Conservation (phyloP, 1,140 invertebrate genomes). For the Megalonaias nervosa region DNA sequence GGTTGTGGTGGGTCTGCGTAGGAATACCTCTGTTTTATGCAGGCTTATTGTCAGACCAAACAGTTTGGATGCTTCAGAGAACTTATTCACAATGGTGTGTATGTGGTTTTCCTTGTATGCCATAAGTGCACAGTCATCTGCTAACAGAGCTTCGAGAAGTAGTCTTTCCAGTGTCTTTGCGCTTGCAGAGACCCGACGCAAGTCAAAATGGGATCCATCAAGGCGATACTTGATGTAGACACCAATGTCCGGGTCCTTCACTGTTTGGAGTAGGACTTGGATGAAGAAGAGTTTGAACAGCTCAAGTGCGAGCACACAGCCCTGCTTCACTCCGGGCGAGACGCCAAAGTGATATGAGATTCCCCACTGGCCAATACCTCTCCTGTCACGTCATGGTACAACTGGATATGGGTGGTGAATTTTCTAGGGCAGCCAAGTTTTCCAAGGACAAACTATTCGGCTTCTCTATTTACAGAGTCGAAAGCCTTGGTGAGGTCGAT, state of each 20-base stretch:
- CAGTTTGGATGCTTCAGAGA: slow-evolving; percentile 16
- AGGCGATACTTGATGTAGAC: slow-evolving; percentile 10
- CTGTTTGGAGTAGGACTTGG: slow-evolving; percentile 20
- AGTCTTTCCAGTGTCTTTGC: slow-evolving; percentile 15
- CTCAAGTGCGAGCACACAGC: slow-evolving; percentile 34
- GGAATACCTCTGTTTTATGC: slow-evolving; percentile 11
- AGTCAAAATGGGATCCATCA: slow-evolving; percentile 3
- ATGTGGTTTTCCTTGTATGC: slow-evolving; percentile 16
- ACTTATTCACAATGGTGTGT: slow-evolving; percentile 2
- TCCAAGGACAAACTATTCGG: no score
- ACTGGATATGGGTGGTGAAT: no score
- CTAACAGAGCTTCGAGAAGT: slow-evolving; percentile 13
- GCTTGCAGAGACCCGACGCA: slow-evolving; percentile 1
- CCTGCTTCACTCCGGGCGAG: slow-evolving; percentile 30
- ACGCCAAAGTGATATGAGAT: slow-evolving; percentile 3
- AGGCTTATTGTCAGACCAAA: slow-evolving; percentile 29
- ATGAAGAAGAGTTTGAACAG: slow-evolving; percentile 34
- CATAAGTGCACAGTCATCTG: slow-evolving; percentile 22
- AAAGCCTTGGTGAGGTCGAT: no score
- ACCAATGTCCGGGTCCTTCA: background rate
- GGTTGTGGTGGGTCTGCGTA: no score
- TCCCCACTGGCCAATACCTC: slow-evolving; percentile 15
- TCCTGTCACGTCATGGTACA: slow-evolving; percentile 2
- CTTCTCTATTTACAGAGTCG: no score
- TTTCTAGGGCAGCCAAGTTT: no score